These are phyloP conservation scores for Todiramphus saurophagus DNA, from an alignment of 2,113 vertebrate species.

Conservation along the genomic window DNA sequence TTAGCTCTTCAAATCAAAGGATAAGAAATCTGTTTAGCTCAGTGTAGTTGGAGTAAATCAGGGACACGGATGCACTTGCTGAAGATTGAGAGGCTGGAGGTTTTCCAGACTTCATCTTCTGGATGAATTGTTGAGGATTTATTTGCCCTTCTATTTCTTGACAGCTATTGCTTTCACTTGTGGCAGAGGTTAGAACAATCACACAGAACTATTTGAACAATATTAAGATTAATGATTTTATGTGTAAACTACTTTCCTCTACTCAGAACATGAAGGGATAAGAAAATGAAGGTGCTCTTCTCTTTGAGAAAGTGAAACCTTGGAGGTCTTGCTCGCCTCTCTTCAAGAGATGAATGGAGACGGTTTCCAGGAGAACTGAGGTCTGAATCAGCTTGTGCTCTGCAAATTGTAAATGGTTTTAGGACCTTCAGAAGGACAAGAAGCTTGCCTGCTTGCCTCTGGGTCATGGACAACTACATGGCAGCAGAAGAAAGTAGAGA, in stretches of 20 bases:
- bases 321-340: neutral
- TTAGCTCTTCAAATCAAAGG: neutral
- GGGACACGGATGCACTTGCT: neutral
- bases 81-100: neutral
- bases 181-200: constrained; percentile 10
- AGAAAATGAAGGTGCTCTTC: neutral
- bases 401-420: neutral
- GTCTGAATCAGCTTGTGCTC: neutral
- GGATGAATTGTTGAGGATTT: neutral
- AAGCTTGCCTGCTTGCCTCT: rapidly evolving
- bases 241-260: neutral
- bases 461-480: neutral
- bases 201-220: neutral
- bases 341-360: neutral
- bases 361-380: neutral
- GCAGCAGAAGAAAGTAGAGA: neutral
- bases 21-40: neutral
- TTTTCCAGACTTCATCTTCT: neutral
- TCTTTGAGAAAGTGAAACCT: neutral
- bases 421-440: neutral
- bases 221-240: constrained; percentile 34
- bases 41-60: neutral
- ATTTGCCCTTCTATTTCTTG: neutral
- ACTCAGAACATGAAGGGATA: neutral
- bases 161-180: neutral